Conservation (phyloP, 2,888 invertebrate genomes). For the Bombyx huttoni region DNA sequence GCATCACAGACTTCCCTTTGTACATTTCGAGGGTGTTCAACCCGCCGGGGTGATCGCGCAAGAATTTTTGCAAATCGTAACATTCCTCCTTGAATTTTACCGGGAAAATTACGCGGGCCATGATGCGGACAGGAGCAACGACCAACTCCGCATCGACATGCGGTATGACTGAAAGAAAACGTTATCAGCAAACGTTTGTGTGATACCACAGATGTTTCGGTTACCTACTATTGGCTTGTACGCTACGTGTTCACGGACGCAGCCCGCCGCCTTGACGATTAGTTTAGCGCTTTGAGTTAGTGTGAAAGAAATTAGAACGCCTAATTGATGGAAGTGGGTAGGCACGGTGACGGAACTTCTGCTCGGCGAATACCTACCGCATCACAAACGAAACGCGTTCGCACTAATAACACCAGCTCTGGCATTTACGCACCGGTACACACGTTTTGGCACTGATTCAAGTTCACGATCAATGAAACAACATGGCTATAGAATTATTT, state of each 20-base stretch:
- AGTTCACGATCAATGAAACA: neutral
- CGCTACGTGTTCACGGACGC: conserved; percentile 6
- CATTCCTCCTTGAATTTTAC: conserved; percentile 52
- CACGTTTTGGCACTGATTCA: neutral
- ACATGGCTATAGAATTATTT: neutral
- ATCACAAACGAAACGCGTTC: neutral
- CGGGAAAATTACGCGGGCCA: conserved; percentile 25
- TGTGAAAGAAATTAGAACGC: neutral
- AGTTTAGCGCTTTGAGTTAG: neutral
- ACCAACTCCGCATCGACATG: conserved; percentile 4
- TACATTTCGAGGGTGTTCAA: conserved; percentile 74
- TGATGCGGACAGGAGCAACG: conserved; percentile 8
- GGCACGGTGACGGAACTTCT: too few relatives aligned
- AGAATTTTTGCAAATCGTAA: conserved; percentile 77
- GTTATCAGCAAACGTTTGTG: conserved; percentile 8
- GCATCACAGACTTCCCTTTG: conserved; percentile 64
- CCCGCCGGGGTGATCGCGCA: conserved; percentile 83
- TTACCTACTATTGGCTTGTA: conserved; percentile 8
- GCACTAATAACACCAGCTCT: neutral
- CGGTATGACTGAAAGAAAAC: conserved; percentile 2
- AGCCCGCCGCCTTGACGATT: conserved; percentile 6
- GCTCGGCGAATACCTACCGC: neutral
- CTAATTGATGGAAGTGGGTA: neutral
- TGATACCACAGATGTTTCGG: conserved; percentile 12
- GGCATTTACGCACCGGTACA: neutral